phyloP scores from a whole-genome alignment of 2,888 invertebrate genomes.

The Oscheius sp. region DNA sequence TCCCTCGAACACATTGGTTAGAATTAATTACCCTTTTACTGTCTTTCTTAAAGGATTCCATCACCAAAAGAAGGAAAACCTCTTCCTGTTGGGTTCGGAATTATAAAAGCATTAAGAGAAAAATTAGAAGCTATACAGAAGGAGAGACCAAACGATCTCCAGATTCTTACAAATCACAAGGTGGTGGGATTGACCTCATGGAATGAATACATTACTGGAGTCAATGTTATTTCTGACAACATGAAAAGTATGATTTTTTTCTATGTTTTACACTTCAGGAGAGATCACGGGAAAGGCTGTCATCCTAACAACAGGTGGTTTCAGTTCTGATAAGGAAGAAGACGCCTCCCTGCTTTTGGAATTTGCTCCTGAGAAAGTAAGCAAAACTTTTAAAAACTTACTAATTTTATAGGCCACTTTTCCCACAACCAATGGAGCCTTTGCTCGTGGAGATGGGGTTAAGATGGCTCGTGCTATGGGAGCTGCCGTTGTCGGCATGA shows the following conservation, averaged over 20 bases:
- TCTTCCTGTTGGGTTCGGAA: constrained; percentile 68
- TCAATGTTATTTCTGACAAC: constrained; percentile 40
- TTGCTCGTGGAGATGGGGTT: constrained; percentile 67
- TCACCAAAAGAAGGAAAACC: constrained; percentile 70
- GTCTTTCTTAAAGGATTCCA: constrained; percentile 60
- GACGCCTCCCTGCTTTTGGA: constrained; percentile 62
- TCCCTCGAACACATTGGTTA: constrained; percentile 69
- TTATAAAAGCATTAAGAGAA: constrained; percentile 63
- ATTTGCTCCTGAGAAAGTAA: constrained; percentile 57
- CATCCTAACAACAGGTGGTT: constrained; percentile 69
- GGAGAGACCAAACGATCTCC: constrained; percentile 47
- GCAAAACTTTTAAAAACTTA: background rate
- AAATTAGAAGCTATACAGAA: constrained; percentile 49
- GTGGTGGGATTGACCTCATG: constrained; percentile 56
- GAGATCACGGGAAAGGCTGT: constrained; percentile 64
- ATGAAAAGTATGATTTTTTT: constrained; percentile 33
- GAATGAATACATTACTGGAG: constrained; percentile 64
- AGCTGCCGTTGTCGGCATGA: constrained; percentile 66
- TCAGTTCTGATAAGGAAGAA: constrained; percentile 61
- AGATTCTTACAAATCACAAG: constrained; percentile 37
- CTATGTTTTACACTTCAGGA: too few relatives aligned
- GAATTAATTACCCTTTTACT: background rate
- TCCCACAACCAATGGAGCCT: constrained; percentile 70
- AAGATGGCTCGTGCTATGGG: constrained; percentile 69
- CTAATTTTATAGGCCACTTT: constrained; percentile 30